Evolutionary conservation across 2,888 invertebrate genomes (phyloP).

Genomic region (Catocala sponsa): DNA sequence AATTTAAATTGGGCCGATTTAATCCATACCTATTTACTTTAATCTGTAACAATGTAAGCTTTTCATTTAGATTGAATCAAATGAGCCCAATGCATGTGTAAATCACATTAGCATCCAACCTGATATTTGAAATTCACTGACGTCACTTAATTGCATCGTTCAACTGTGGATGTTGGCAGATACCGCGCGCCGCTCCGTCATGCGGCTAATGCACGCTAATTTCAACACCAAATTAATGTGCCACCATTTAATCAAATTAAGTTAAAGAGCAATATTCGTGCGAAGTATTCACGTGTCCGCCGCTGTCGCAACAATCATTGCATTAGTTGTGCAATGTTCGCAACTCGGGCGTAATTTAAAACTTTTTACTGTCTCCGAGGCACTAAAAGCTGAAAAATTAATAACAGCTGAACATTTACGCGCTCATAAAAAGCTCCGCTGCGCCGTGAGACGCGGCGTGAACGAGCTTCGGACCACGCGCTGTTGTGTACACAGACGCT

Average conservation of each 20-base stretch:
- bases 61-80: too few relatives aligned
- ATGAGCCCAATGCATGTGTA: too few relatives aligned
- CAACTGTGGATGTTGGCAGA: too few relatives aligned
- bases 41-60: too few relatives aligned
- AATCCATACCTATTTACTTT: too few relatives aligned
- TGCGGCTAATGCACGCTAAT: too few relatives aligned
- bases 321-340: slow-evolving; percentile 1
- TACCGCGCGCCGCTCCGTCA: too few relatives aligned
- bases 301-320: neutral
- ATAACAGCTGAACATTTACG: slow-evolving; percentile 21
- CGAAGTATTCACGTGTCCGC: neutral
- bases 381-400: slow-evolving; percentile 16
- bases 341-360: neutral
- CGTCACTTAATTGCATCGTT: too few relatives aligned
- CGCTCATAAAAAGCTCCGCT: slow-evolving; percentile 17
- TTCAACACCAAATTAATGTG: neutral
- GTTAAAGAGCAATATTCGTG: neutral
- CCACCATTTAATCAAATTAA: neutral
- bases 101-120: too few relatives aligned
- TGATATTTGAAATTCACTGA: too few relatives aligned
- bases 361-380: slow-evolving; percentile 9
- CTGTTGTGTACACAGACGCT: slow-evolving; percentile 1
- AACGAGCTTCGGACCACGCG: neutral
- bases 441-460: neutral
- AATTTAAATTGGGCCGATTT: too few relatives aligned